Evolutionary conservation across 1,140 invertebrate species (phyloP), one percentile per base, ranked within the genome.

Genomic region (Tetranychus cinnabarinus): DNA sequence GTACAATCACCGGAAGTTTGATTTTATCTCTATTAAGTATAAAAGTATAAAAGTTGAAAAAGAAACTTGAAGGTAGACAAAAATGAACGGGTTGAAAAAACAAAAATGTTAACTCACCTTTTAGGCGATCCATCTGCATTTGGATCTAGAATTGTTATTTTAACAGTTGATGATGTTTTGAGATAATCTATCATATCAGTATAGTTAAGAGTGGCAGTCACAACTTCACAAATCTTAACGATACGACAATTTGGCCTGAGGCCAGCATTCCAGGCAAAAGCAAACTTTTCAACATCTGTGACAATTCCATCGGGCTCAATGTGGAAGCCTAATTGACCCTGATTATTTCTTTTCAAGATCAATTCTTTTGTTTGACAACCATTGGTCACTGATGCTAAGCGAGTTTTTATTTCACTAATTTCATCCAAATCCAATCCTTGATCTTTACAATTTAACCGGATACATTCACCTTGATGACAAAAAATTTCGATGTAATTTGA

Each of bases 281-380:
- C 88, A 69, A 82, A 82, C 61, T 78, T 79, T 72, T 95, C 90
- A 1, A 96, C 90, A 69, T 92, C 85, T 2, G 88, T 93, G 2
- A 97, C 88, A 3, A 96, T 80, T 3, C 91, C 92, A 73, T 96
- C 91, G 13, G 87, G 85, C 69, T 95, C 88, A 34, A 96, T 87
- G 72, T 96, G 88, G 75, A 96, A 96, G 36, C 91, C 91, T 45
- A 96, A 78, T 69, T 93, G 88, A 46, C 86, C 83, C 50, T 84
- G 76, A 52, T 80, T 79, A 69, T 89, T 91, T 31, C 88, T 75
- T 63, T 81, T 78, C 65, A 85, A 74, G 54, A 79, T 82, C 67
- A 85, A 76, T 68, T 89, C 84, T 61, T 81, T 78, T 1, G 72
- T 74, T 72, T 82, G 79, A 62, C 81, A 81, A 35, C 84, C 86